Evolutionary conservation across 2,888 invertebrate species (phyloP), one percentile per base, ranked within the genome.

Genomic region (Notodonta ziczac): DNA sequence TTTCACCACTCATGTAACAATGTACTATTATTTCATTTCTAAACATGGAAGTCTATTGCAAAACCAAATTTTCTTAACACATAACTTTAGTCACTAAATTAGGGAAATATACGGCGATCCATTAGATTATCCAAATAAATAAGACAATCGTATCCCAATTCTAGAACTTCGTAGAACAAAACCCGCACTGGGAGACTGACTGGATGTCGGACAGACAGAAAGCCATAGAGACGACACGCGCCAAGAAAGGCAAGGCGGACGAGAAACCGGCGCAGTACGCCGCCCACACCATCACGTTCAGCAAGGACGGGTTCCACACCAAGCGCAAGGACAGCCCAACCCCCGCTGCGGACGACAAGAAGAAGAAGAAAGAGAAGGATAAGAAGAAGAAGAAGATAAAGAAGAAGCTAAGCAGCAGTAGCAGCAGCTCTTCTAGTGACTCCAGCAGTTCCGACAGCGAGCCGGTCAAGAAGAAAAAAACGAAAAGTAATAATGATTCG

Each of bases 101-200:
- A 35, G 35, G 35, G 5, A 7, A 35, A 3, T 4, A 6, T 35
- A 35, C 24, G 24, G 2, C 24, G 24, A 24, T 2, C 24, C 24
- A 24, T 24, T 24, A 24, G 24, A 2, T 24, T 24, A 24, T 24
- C 24, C 24, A 24, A 24, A 24, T 24, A 35, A 35, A 35, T 4
- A 6, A 35, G 35, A 6, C 35, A 35, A 42, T 10, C 42, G 0
- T 42, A 10, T 42, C 12, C 42, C 4, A 12, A 51, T 84, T 85
- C 39, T 82, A 98, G 97, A 95, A 95, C 79, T 97, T 97, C 81
- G 95, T 97, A 16, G 96, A 96, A 66, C 96, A 97, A 84, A 97
- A 97, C 89, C 97, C 97, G 0, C 97, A 97, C 77, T 98, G 97
- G 96, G 98, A 98, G 85, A 96, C 96, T 0, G 97, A 97, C 79